These are phyloP conservation scores for Brotula barbata DNA, from an alignment of 2,797 vertebrate species.

Conservation along the genomic window DNA sequence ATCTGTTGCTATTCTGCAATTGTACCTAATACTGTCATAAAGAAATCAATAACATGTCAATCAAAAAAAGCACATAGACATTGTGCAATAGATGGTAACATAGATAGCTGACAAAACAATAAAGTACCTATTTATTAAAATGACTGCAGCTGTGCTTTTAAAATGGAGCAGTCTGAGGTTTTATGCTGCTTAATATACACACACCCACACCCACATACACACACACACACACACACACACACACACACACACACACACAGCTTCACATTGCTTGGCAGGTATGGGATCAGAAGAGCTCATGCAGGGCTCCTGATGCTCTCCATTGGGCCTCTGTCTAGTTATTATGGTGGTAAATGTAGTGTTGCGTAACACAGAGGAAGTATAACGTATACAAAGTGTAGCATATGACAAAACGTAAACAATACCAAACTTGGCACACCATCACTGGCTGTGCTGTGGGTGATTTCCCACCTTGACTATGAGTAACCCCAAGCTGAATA, in stretches of 20 bases:
- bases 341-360: constrained; percentile 45
- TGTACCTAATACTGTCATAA: constrained; percentile 47
- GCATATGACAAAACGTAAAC: constrained; percentile 49
- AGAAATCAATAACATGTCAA: constrained; percentile 39
- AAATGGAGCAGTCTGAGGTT: constrained; percentile 18
- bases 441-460: constrained; percentile 9
- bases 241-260: constrained; percentile 7
- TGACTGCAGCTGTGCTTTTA: constrained; percentile 65
- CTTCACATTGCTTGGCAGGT: constrained; percentile 50
- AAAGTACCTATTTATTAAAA: constrained; percentile 57
- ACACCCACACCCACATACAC: neutral
- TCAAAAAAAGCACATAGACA: constrained; percentile 7
- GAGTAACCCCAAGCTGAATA: constrained; percentile 46
- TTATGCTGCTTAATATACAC: constrained; percentile 24
- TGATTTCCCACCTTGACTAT: constrained; percentile 19
- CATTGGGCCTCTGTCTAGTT: constrained; percentile 25
- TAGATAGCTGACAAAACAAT: constrained; percentile 40
- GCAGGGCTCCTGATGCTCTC: constrained; percentile 55
- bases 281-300: constrained; percentile 59
- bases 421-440: constrained; percentile 60
- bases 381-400: constrained; percentile 31
- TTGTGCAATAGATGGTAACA: constrained; percentile 49
- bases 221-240: neutral
- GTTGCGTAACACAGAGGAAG: constrained; percentile 34
- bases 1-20: constrained; percentile 35